A percentile compares a stretch with the other conserved stretches of the same genome.
These are phyloP conservation scores for Atlantisia rogersi DNA, from an alignment of 2,113 vertebrate species.

Conservation along the genomic window DNA sequence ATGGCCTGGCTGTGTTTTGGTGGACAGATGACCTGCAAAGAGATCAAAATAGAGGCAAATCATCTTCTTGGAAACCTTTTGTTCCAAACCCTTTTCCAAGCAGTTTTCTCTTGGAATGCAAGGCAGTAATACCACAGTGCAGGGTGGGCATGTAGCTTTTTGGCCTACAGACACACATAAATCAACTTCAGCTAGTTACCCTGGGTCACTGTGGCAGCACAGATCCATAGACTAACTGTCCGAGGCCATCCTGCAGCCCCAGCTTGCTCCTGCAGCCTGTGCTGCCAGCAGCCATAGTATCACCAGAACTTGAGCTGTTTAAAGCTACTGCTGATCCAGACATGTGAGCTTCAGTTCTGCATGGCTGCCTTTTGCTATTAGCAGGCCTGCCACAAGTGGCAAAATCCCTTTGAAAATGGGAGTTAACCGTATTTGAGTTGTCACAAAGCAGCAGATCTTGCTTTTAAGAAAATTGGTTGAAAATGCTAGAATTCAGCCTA, in stretches of 20 bases:
- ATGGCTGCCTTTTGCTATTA: not conserved
- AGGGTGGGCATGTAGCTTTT: not conserved
- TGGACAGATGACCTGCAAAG: conserved; percentile 26
- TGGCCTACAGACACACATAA: not conserved
- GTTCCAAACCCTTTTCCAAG: not conserved
- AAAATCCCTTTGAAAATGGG: not conserved
- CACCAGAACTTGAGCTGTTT: not conserved
- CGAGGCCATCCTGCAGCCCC: not conserved
- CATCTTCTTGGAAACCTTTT: not conserved
- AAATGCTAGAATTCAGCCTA: not conserved
- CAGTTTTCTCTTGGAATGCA: not conserved
- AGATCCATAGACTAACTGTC: not conserved
- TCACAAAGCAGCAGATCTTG: not conserved
- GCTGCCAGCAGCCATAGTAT: not conserved
- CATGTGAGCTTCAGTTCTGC: not conserved
- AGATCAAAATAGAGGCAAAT: not conserved
- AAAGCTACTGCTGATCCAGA: not conserved
- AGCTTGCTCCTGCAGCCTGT: not conserved
- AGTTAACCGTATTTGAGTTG: not conserved
- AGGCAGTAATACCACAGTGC: not conserved
- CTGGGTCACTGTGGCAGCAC: not conserved
- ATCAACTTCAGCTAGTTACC: not conserved
- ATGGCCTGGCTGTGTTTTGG: not conserved
- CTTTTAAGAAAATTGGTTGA: not conserved
- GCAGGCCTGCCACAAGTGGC: not conserved